Conservation (phyloP, 2,797 vertebrate species). For the Hydrophis major region DNA sequence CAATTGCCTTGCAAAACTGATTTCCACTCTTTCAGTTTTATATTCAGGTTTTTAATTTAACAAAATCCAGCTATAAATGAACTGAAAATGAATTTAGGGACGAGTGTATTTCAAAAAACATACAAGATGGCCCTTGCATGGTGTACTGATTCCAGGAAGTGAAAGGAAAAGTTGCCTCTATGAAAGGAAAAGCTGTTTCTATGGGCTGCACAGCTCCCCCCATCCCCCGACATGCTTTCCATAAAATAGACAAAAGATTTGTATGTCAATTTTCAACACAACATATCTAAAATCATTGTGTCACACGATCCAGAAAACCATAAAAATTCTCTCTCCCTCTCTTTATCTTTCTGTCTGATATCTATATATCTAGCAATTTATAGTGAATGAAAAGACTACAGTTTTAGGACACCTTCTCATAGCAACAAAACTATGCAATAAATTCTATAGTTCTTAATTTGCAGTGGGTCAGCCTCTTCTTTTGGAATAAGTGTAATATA, state of each 20-base stretch:
- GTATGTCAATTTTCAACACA: neutral
- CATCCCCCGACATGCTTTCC: accelerated
- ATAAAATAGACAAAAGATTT: neutral
- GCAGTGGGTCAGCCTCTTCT: too few species aligned
- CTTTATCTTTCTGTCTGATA: neutral
- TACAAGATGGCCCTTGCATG: neutral
- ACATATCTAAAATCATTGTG: neutral
- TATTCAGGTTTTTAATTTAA: neutral
- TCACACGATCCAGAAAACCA: neutral
- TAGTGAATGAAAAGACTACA: neutral
- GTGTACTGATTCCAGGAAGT: neutral
- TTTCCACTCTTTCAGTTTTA: neutral
- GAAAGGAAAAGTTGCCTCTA: neutral
- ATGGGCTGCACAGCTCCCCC: neutral
- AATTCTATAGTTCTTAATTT: too few species aligned
- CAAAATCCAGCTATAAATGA: neutral
- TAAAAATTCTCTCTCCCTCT: neutral
- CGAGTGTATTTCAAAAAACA: neutral
- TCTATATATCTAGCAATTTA: neutral
- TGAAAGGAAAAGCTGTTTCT: neutral
- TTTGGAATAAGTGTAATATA: too few species aligned
- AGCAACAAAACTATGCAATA: neutral
- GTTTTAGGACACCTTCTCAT: neutral
- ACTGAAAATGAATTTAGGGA: neutral
- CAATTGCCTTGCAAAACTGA: neutral